Evolutionary conservation across 2,113 vertebrate genomes (phyloP), one percentile per base, ranked within the genome.

Genomic region (Peromyscus leucopus): DNA sequence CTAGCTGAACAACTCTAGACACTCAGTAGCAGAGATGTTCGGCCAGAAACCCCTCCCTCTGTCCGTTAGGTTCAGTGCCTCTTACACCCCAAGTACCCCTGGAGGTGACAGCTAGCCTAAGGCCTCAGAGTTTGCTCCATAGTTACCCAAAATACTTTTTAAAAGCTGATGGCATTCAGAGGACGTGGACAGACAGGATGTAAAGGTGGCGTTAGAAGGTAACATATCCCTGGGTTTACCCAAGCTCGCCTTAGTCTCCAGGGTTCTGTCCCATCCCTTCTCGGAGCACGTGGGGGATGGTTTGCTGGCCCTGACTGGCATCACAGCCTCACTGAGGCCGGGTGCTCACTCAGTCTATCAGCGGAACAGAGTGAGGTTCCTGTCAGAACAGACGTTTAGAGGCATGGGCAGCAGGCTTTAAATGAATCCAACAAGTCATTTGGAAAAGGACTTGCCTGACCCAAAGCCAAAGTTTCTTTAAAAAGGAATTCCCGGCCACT

Each of bases 401-500:
- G 75, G 31, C 36, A 57, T 10, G 36, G 75, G 17, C 11, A 69
- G 79, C 26, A 85, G n/a, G 46, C 57, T 83, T 83, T 74, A 72
- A 72, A 57, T 84, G 87, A 76, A 94, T n/a, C 11, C 22, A 86
- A 39, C 28, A 86, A 76, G 46, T 55, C 59, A 83, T 83, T 33
- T 93, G 90, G n/a, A 46, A 92, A 94, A 92, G 63, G 46, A 48
- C 78, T 83, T 69, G n/a, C 24, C 16, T 78, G 28, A 90, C 88
- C 79, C 95, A 93, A 87, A 67, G 26, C 39, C 88, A 61, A 65
- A 57, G 89, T 71, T 76, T 51, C 16, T 86, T 85, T 74, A 94
- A 26, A 84, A 90, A 82, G 39, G 67, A 15, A 76, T 36, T 96
- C 51, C 69, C 6, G 82, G 85, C 5, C 46, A 76, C 36, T 71